Base-by-base conservation (phyloP, 2,888 invertebrate species). In the Leptothorax acervorum region DNA sequence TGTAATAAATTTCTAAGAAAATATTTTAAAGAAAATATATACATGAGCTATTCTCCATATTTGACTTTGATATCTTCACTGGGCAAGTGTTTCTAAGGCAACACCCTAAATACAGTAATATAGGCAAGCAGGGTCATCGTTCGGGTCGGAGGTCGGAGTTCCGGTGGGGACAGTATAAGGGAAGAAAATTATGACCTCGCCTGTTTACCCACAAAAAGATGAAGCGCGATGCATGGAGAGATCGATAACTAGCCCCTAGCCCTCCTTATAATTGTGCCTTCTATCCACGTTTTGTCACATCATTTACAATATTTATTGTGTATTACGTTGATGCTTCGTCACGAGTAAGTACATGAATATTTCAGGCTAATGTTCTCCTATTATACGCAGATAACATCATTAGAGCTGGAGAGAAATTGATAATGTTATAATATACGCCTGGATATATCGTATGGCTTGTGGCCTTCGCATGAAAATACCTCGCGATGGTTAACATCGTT, bases 61-160 rank as follows among this genome's bases (percentile, higher is more conserved):
- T 28, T 79, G 28, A 48, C 23, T 60, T 48, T 73, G 35, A 60
- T 71, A 51, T 73, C 60, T 60, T 73, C 35, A 23, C n/a, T 42
- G n/a, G 66, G 28, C 42, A 66, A 73, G 57, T 73, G 79, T 79
- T 73, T 79, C 79, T 79, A 79, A 79, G 74, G 71, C 60, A 79
- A 79, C 78, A 78, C 79, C 57, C 74, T 60, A 79, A 60, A 60
- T 79, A 73, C 39, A n/a, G 18, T 79, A 73, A 79, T 60, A 60
- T 23, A 60, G 42, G 35, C 60, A 28, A 71, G 73, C 12, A 31
- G 45, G 55, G 78, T 78, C 70, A 78, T 68, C 55, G 68, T 68
- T 55, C 78, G 78, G 53, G 42, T 68, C 39, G 42, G 5, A 70
- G 78, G 70, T 55, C 31, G 55, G 23, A 55, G 45, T 78, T 68